A percentile compares a stretch with the other conserved stretches of the same genome.
Evolutionary conservation across 2,113 vertebrate species (phyloP).

Genomic region (Vombatus ursinus): DNA sequence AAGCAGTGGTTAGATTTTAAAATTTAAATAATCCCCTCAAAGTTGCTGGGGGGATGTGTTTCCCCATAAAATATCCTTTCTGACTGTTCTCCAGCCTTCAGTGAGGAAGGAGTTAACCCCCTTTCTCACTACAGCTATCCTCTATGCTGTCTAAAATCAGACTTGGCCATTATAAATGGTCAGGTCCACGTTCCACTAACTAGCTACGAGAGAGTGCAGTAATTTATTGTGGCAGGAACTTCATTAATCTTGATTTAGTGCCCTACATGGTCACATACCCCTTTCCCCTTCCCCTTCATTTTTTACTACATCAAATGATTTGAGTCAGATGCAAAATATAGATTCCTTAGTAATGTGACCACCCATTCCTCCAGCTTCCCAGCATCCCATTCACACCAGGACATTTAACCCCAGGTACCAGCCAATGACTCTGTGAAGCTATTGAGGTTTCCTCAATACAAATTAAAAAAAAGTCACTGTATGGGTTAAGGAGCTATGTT

Average conservation of each 20-base stretch:
- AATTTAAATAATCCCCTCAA: neutral
- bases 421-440: neutral
- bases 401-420: too few species aligned
- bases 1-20: neutral
- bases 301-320: neutral
- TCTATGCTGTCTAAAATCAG: neutral
- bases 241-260: constrained; percentile 66
- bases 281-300: constrained; percentile 11
- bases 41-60: neutral
- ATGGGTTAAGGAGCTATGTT: neutral
- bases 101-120: neutral
- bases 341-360: neutral
- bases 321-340: neutral
- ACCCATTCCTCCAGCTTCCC: neutral
- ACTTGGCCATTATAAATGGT: neutral
- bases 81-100: neutral
- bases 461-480: neutral
- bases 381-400: neutral
- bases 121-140: neutral
- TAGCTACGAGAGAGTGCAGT: neutral
- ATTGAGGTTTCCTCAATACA: neutral
- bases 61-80: neutral
- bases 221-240: constrained; percentile 54
- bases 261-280: neutral
- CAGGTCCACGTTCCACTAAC: neutral